Conservation (phyloP, 2,113 vertebrate species). For the Phaethon lepturus region DNA sequence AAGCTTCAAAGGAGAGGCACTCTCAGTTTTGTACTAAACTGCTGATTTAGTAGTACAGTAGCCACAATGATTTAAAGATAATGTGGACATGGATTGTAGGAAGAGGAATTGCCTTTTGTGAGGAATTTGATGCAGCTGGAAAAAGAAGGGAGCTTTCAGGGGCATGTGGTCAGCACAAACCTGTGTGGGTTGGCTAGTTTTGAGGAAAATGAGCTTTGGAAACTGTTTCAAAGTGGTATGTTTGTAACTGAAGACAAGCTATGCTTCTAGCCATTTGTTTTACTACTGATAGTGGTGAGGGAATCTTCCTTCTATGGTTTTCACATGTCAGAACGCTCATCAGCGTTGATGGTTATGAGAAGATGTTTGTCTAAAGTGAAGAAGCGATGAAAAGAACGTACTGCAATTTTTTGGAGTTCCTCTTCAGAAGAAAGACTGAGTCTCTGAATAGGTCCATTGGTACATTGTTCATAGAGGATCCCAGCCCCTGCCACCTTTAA, state of each 20-base stretch:
- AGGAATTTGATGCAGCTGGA: neutral
- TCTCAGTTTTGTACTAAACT: neutral
- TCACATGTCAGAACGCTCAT: neutral
- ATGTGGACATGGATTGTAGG: rapidly evolving
- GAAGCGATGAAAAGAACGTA: neutral
- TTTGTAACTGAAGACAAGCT: neutral
- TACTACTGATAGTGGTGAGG: neutral
- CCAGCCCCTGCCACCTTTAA: neutral
- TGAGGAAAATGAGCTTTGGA: neutral
- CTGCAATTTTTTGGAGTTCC: neutral
- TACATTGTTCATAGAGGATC: neutral
- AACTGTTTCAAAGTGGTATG: neutral
- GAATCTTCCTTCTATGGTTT: neutral
- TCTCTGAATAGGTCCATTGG: neutral
- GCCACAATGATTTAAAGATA: neutral
- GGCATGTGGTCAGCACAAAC: neutral
- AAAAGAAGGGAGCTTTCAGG: neutral
- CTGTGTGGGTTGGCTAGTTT: neutral
- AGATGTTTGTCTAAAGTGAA: neutral
- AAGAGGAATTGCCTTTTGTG: neutral
- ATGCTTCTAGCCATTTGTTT: neutral
- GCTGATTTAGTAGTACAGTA: neutral
- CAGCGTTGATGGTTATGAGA: neutral
- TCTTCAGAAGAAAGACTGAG: neutral
- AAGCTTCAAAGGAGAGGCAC: neutral